Conservation (phyloP, 2,888 invertebrate species). For the Orthosia gracilis region DNA sequence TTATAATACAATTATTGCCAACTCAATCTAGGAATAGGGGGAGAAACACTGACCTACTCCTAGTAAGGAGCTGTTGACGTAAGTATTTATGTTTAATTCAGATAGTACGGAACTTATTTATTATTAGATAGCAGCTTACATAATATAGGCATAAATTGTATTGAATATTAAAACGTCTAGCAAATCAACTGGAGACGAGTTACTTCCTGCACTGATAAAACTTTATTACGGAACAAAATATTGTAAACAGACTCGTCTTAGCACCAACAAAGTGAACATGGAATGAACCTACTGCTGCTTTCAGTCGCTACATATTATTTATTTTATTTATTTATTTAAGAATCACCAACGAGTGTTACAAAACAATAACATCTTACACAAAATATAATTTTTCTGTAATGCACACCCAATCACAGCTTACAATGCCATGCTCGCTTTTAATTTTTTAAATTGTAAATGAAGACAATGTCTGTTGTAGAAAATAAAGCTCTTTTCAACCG, state of each 20-base stretch:
- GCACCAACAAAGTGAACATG: neutral
- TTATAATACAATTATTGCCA: no score
- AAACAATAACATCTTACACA: no score
- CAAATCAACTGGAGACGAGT: conserved; percentile 43
- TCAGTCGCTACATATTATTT: no score
- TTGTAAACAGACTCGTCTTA: conserved; percentile 2
- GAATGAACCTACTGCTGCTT: neutral
- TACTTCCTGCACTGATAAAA: conserved; percentile 57
- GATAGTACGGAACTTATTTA: conserved; percentile 45
- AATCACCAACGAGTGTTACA: no score
- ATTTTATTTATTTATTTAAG: no score
- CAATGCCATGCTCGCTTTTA: no score
- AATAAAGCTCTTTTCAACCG: no score
- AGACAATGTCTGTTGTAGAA: no score
- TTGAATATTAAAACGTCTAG: conserved; percentile 36
- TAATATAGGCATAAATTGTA: conserved; percentile 39
- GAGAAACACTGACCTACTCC: conserved; percentile 53
- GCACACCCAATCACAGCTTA: no score
- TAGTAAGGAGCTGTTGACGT: conserved; percentile 10
- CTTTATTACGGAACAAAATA: conserved; percentile 1
- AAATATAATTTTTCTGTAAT: no score
- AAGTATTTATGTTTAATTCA: conserved; percentile 6
- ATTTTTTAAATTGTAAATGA: no score
- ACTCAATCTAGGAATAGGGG: neutral
- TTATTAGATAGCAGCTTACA: conserved; percentile 41